Evolutionary conservation across 2,797 vertebrate genomes (phyloP).

Genomic region (Danio jaintianensis): DNA sequence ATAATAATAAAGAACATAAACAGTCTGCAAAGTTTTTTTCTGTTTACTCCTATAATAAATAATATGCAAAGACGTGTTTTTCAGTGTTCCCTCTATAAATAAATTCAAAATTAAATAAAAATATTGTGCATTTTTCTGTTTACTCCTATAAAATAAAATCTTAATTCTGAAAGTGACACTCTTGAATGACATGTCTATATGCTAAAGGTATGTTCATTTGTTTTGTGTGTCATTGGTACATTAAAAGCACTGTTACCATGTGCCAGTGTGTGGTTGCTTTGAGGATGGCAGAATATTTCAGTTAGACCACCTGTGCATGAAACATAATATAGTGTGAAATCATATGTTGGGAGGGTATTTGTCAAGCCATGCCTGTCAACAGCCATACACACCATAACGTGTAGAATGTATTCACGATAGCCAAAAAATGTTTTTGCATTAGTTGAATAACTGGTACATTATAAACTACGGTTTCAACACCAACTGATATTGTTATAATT

Average conservation of each 20-base stretch:
- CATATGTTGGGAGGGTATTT: slow-evolving; percentile 6
- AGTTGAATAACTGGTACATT: background rate
- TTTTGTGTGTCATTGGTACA: background rate
- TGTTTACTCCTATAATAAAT: too few relatives aligned
- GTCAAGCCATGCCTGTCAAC: background rate
- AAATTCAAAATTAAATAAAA: too few relatives aligned
- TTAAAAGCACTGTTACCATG: slow-evolving; percentile 18
- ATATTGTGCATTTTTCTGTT: too few relatives aligned
- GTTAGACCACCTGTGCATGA: slow-evolving; percentile 25
- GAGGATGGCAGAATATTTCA: slow-evolving; percentile 15
- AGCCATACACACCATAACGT: background rate
- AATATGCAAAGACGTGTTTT: too few relatives aligned
- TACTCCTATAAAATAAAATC: too few relatives aligned
- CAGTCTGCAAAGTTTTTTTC: too few relatives aligned
- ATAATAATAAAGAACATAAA: too few relatives aligned
- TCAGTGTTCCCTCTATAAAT: too few relatives aligned
- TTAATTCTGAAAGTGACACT: too few relatives aligned
- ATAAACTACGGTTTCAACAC: background rate
- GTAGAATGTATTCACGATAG: background rate
- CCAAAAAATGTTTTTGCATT: background rate
- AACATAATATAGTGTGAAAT: slow-evolving; percentile 20
- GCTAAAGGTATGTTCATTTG: background rate
- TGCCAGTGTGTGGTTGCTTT: background rate
- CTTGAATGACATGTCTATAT: background rate
- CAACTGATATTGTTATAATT: background rate